A percentile compares a stretch with the other conserved stretches of the same genome.
These are phyloP conservation scores for Gopherus flavomarginatus DNA, from an alignment of 2,113 vertebrate species.

Conservation along the genomic window DNA sequence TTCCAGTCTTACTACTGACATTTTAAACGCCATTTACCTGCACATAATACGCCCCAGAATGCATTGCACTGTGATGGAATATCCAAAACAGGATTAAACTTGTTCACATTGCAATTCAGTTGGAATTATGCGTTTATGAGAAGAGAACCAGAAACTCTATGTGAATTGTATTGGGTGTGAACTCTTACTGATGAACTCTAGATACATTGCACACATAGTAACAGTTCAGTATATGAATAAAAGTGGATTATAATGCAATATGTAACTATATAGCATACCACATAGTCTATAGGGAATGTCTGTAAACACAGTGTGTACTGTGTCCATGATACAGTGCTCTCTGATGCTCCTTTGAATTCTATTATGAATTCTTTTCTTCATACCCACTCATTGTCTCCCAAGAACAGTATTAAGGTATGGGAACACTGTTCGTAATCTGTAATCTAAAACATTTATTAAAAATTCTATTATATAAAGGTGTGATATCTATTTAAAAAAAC, in stretches of 20 bases:
- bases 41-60: not conserved
- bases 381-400: not conserved
- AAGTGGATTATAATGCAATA: not conserved
- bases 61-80: not conserved
- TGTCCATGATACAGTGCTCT: not conserved
- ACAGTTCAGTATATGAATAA: not conserved
- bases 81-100: conserved; percentile 2
- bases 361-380: not conserved
- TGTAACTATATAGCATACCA: not conserved
- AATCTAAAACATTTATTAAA: not conserved
- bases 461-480: not conserved
- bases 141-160: conserved; percentile 32
- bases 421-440: not conserved
- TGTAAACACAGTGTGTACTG: not conserved
- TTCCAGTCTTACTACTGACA: not conserved
- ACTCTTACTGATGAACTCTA: not conserved
- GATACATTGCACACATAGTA: not conserved
- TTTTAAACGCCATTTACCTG: conserved; percentile 10
- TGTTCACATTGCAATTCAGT: conserved; percentile 35
- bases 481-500: not conserved
- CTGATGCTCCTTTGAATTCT: not conserved
- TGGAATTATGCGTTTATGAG: not conserved
- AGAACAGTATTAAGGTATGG: not conserved
- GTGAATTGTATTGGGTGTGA: conserved; percentile 8
- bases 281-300: not conserved